Percentiles rank a stretch among this genome's conserved stretches.
Evolutionary conservation across 1,140 invertebrate species (phyloP).

Genomic region (Agrypnia vestita): DNA sequence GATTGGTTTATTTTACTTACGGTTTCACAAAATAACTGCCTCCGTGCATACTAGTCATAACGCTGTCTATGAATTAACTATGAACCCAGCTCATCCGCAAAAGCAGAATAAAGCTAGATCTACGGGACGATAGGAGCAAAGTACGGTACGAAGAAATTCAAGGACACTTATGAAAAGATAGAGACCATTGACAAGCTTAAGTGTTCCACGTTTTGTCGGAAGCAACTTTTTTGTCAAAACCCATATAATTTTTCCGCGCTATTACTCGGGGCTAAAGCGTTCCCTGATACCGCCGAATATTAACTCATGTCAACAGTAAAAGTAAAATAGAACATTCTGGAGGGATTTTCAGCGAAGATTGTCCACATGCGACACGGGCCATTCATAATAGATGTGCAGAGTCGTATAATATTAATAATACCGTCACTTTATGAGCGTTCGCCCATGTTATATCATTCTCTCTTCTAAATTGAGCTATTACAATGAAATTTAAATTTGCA

Average conservation of each 20-base stretch:
- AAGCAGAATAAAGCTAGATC: constrained; percentile 36
- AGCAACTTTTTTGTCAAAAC: background rate
- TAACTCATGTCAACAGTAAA: constrained; percentile 31
- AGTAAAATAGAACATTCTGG: constrained; percentile 9
- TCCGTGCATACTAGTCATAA: constrained; percentile 30
- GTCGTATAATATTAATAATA: constrained; percentile 29
- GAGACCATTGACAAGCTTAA: background rate
- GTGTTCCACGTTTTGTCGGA: background rate
- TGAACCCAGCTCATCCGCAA: constrained; percentile 34
- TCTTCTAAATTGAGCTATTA: too few relatives aligned
- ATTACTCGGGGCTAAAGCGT: background rate
- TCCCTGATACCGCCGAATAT: constrained; percentile 8
- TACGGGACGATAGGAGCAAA: constrained; percentile 15
- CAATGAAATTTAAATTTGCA: too few relatives aligned
- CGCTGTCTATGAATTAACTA: constrained; percentile 42
- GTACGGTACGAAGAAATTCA: constrained; percentile 13
- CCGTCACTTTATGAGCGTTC: background rate
- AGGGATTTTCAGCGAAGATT: constrained; percentile 11
- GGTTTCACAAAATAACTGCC: background rate
- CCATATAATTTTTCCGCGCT: background rate
- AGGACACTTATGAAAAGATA: constrained; percentile 33
- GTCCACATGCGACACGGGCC: constrained; percentile 2
- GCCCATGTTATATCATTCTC: background rate
- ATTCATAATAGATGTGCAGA: constrained; percentile 25
- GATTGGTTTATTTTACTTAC: background rate